phyloP scores from a whole-genome alignment of 2,113 vertebrate species.

The Channa argus region DNA sequence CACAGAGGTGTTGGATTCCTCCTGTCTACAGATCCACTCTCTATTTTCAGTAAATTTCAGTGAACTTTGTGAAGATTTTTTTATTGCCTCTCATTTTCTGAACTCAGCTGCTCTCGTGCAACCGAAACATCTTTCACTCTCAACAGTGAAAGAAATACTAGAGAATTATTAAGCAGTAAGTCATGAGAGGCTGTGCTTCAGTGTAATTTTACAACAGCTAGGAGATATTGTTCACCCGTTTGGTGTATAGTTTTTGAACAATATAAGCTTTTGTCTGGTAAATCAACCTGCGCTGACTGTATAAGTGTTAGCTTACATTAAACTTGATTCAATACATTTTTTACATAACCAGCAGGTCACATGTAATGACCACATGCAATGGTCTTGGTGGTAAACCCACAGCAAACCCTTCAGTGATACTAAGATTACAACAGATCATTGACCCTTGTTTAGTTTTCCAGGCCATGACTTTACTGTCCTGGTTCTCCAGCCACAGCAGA shows the following conservation, averaged over 20 bases:
- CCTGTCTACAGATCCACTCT: slow-evolving; percentile 16
- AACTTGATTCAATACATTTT: no score
- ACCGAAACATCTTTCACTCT: slow-evolving; percentile 1
- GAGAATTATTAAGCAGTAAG: slow-evolving; percentile 8
- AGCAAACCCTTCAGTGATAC: no score
- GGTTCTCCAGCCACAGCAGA: no score
- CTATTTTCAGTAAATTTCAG: slow-evolving; percentile 22
- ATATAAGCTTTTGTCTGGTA: background rate
- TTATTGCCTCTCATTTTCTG: background rate
- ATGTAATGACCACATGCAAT: no score
- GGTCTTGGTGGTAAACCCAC: background rate
- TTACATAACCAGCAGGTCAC: no score
- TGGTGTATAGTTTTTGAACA: background rate
- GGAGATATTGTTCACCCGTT: background rate
- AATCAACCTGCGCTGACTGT: no score
- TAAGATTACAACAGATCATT: no score
- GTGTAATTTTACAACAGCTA: slow-evolving; percentile 1
- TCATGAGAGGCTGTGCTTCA: background rate
- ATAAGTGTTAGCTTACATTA: no score
- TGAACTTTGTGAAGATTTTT: slow-evolving; percentile 37
- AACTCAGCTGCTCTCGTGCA: background rate
- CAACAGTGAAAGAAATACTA: background rate
- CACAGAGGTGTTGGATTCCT: slow-evolving; percentile 25
- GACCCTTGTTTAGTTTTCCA: no score
- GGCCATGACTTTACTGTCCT: no score